Base-by-base conservation (phyloP, 2,113 vertebrate species). In the Charina bottae region DNA sequence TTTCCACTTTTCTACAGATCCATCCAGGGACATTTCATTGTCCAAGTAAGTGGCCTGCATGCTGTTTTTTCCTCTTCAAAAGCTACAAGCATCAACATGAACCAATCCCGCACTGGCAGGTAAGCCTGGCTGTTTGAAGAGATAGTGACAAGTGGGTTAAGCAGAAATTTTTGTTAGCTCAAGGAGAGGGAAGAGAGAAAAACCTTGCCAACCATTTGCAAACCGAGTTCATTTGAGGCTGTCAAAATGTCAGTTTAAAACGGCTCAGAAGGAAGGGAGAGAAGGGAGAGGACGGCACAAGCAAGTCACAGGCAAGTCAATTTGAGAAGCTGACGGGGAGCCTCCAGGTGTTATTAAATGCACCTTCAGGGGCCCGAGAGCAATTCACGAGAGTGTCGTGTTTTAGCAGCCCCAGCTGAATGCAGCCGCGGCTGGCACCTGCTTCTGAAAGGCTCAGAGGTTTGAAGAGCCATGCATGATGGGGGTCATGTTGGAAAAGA, bases 231-330 rank as follows among this genome's bases (percentile, higher is more conserved):
- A 91, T 95, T 92, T 94, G 94, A 92, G 72, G 62, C 93, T 90
- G 90, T 93, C 89, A 95, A 93, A 93, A 91, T 96, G 92, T 83
- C 92, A 92, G 83, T 86, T 91, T 89, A 23, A 85, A 86, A 95
- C 94, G 86, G 15, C 58, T 90, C 42, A 60, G 85, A 46, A 58
- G 42, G 13, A 83, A 91, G 90, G 1, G 93, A 49, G 64, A 4
- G 19, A 46, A 28, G 4, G 10, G 68, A 55, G 87, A 90, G 87
- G 33, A 55, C 3, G 83, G 21, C 1, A 1, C 6, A 24, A 93
- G 91, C 62, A 68, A 92, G 89, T 49, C 89, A 6, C 84, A 58
- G 91, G 85, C 15, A n/a, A 83, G 87, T 64, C 11, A 49, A n/a
- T 85, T 92, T 54, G 4, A 68, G 93, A 90, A 95, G 91, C 59